phyloP scores from a whole-genome alignment of 2,888 invertebrate genomes.

The Sarcophaga caerulescens region DNA sequence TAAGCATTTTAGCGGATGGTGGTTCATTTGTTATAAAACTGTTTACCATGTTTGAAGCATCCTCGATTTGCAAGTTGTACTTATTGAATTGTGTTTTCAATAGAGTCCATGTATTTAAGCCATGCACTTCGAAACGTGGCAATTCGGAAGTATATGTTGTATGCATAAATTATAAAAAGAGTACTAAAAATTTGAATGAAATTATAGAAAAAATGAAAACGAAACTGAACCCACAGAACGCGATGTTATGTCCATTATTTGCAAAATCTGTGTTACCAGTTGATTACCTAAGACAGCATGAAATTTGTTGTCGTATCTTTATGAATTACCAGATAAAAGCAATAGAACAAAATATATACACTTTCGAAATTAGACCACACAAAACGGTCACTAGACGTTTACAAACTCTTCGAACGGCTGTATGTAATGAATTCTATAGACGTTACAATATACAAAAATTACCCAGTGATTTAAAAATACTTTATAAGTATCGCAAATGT shows the following conservation, averaged over 20 bases:
- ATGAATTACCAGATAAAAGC: slow-evolving; percentile 86
- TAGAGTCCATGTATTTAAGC: slow-evolving; percentile 90
- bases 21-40: slow-evolving; percentile 93
- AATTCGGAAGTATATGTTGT: slow-evolving; percentile 96
- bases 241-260: slow-evolving; percentile 83
- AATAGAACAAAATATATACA: slow-evolving; percentile 86
- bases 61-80: slow-evolving; percentile 90
- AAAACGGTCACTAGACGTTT: slow-evolving; percentile 73
- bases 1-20: slow-evolving; percentile 86
- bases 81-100: slow-evolving; percentile 89
- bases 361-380: slow-evolving; percentile 81
- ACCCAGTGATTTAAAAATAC: slow-evolving; percentile 81
- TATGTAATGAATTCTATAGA: slow-evolving; percentile 84
- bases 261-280: slow-evolving; percentile 83
- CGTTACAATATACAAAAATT: slow-evolving; percentile 84
- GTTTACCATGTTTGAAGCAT: slow-evolving; percentile 93
- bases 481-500: slow-evolving; percentile 82
- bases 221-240: slow-evolving; percentile 57
- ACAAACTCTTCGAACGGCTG: slow-evolving; percentile 82
- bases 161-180: slow-evolving; percentile 82
- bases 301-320: slow-evolving; percentile 85
- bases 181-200: slow-evolving; percentile 69
- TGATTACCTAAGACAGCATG: slow-evolving; percentile 85
- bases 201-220: slow-evolving; percentile 71
- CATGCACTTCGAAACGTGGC: slow-evolving; percentile 95